Conservation (phyloP, 2,888 invertebrate species). For the Stenolophus ochropezus region DNA sequence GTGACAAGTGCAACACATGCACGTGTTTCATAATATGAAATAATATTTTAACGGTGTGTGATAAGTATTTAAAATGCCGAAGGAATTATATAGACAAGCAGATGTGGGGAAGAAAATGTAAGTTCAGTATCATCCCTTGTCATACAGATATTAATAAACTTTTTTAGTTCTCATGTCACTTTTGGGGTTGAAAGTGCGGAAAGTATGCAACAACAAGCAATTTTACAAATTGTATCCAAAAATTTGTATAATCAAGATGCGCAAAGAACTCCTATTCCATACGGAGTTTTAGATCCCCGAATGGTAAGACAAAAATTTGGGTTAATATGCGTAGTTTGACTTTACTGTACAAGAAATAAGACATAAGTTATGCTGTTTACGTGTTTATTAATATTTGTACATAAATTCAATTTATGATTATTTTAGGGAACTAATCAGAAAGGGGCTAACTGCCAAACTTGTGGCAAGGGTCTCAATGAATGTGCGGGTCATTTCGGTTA, state of each 20-base stretch:
- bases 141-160: slow-evolving; percentile 60
- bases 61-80: slow-evolving; percentile 78
- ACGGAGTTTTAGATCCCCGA: slow-evolving; percentile 93
- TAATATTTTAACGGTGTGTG: slow-evolving; percentile 74
- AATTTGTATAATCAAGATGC: slow-evolving; percentile 91
- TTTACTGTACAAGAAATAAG: too few relatives aligned
- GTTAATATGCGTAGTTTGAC: too few relatives aligned
- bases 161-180: slow-evolving; percentile 88
- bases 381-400: too few relatives aligned
- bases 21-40: slow-evolving; percentile 69
- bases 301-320: slow-evolving; percentile 87
- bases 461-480: slow-evolving; percentile 92
- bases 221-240: slow-evolving; percentile 94
- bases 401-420: slow-evolving; percentile 49
- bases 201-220: slow-evolving; percentile 93
- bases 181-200: slow-evolving; percentile 93
- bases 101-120: slow-evolving; percentile 96
- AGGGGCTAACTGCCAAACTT: slow-evolving; percentile 91
- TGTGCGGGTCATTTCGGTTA: slow-evolving; percentile 99
- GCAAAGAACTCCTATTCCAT: slow-evolving; percentile 87
- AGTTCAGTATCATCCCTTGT: slow-evolving; percentile 70
- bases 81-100: slow-evolving; percentile 95
- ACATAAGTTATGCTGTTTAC: too few relatives aligned
- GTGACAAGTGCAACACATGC: background rate
- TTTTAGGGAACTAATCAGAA: slow-evolving; percentile 91